Base-by-base conservation (phyloP, 92 coral and sea anemone genomes). In the Epizoanthus ramosus region DNA sequence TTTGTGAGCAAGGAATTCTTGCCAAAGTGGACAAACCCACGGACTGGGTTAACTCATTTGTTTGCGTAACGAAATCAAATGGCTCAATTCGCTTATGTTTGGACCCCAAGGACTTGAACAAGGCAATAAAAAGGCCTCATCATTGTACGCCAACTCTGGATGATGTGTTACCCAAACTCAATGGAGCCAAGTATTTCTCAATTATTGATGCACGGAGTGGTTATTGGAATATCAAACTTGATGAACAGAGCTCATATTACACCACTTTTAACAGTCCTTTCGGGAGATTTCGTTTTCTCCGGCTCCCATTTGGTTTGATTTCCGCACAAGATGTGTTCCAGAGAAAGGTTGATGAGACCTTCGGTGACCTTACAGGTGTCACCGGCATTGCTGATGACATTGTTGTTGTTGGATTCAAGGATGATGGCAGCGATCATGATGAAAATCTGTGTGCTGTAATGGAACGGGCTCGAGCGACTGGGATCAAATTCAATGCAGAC, bases 371-470 rank as follows among this genome's bases (percentile, higher is more conserved):
- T 54, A 86, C 88, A 3, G 86, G 88, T 23, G 89, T 87, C 19
- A 84, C 89, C 10, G 94, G 87, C 75, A 87, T 90, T 57, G 86
- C 91, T 1, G 94, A 90, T 74, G 92, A 88, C 72, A 88, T 85
- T 69, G 71, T 89, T n/a, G n/a, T n/a, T n/a, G n/a, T n/a, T n/a
- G 91, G 94, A n/a, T n/a, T n/a, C n/a, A n/a, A n/a, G 41, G 58
- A 56, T 61, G 63, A 76, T 18, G 82, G 52, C 59, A 80, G 85
- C 18, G 88, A 88, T 52, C 88, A 91, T 71, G 95, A 83, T 52
- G 75, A 57, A 31, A 90, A 87, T 64, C 66, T 90, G 50, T n/a
- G 56, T 56, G 86, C 88, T n/a, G 83, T 87, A 24, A 66, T 84
- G 71, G 74, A 79, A 28, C 83, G 85, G 37, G 85, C 86, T n/a